Percentiles rank a stretch among this genome's conserved stretches.
phyloP scores from a whole-genome alignment of 2,797 vertebrate genomes.

The Silurus lanzhouensis region DNA sequence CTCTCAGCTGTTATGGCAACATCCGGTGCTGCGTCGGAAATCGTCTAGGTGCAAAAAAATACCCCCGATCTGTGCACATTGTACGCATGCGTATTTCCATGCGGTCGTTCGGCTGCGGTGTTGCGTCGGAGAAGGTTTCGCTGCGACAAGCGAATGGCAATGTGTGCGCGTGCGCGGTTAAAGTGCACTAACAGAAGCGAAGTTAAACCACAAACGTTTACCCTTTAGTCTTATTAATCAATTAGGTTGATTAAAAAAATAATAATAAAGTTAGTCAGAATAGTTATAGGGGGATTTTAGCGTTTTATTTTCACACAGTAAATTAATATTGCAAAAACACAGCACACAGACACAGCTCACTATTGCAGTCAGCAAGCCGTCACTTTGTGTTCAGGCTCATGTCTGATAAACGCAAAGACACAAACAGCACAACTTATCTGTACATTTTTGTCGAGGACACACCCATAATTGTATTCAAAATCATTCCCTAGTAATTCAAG shows the following conservation, averaged over 20 bases:
- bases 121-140: background rate
- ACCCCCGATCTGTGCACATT: background rate
- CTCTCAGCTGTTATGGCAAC: slow-evolving; percentile 51
- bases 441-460: background rate
- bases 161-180: background rate
- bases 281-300: background rate
- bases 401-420: background rate
- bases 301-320: background rate
- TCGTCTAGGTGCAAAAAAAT: background rate
- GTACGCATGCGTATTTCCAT: slow-evolving; percentile 22
- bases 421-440: background rate
- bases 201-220: background rate
- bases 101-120: background rate
- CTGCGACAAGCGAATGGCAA: too few relatives aligned
- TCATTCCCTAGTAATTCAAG: background rate
- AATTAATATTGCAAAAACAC: background rate
- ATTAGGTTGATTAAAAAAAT: background rate
- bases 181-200: background rate
- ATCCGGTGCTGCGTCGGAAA: slow-evolving; percentile 44
- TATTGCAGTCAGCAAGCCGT: background rate
- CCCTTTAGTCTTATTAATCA: background rate
- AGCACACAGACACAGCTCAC: background rate
- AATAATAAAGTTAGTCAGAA: background rate
- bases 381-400: background rate
- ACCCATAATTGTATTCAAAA: background rate